Base-by-base conservation (phyloP, 92 coral and sea anemone genomes). In the Pocillopora meandrina region DNA sequence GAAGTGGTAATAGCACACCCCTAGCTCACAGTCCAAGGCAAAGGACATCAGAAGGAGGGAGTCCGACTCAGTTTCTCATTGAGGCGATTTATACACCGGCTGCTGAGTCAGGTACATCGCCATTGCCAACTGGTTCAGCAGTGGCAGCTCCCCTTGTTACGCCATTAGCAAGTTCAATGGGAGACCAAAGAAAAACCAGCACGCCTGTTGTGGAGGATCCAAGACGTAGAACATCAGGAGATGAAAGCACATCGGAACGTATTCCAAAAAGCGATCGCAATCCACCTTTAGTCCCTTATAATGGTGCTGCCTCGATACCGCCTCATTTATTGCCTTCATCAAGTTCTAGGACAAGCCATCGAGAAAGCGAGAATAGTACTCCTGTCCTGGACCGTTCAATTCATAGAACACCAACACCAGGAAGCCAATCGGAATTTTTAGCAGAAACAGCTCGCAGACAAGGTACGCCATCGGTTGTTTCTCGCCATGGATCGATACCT, bases 31-130 rank as follows among this genome's bases (percentile, higher is more conserved):
- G 59, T 52, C 64, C 63, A 65, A 42, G 73, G 64, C 73, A 49
- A 20, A 31, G 70, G 66, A 65, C 73, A 23, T 79, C 83, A 16
- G 72, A 34, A 67, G 62, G 21, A 5, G 84, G 76, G 13, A 80
- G 64, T 33, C 84, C 84, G 2, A 65, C 83, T 52, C 74, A 23
- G 84, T 65, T 67, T 19, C 67, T 18, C 10, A 31, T 80, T 65
- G 84, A 80, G 63, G 16, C 74, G 21, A 57, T 33, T 31, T 56
- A 80, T 72, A 55, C 75, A 26, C 75, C 11, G 12, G 84, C 12
- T 75, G 15, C 20, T 16, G 65, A 55, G 8, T 8, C 52, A 23
- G 47, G 64, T 26, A 49, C 56, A 26, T 56, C 68, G 14, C 7
- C 83, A 9, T 79, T 72, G 23, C 83, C 12, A 47, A 6, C 56